Evolutionary conservation across 2,888 invertebrate genomes (phyloP).

Genomic region (Hirtodrosophila cameraria): DNA sequence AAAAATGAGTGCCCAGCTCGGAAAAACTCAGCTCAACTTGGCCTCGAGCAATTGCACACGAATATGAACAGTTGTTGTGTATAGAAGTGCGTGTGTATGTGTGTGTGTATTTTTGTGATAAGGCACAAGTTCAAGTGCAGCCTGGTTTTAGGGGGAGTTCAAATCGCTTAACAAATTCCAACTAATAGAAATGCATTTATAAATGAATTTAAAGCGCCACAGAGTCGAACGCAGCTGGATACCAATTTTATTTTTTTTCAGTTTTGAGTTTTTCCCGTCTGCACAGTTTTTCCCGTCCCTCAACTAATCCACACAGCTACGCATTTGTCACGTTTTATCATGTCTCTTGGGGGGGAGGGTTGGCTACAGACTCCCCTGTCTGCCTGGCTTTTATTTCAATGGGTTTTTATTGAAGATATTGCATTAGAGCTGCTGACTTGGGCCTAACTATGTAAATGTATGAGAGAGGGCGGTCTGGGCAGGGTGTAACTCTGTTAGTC

Average conservation of each 20-base stretch:
- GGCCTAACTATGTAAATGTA: constrained; percentile 11
- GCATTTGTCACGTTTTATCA: constrained; percentile 65
- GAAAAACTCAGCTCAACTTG: constrained; percentile 23
- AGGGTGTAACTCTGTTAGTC: background rate
- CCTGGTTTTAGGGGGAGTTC: constrained; percentile 32
- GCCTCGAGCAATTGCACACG: constrained; percentile 42
- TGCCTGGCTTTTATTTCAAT: constrained; percentile 13
- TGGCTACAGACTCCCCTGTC: constrained; percentile 13
- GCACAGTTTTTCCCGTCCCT: constrained; percentile 8
- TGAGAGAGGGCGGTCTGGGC: background rate
- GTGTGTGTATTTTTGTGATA: constrained; percentile 24
- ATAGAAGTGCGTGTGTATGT: constrained; percentile 6
- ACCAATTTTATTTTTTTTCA: constrained; percentile 2
- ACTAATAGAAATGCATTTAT: constrained; percentile 52
- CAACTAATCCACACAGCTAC: constrained; percentile 53
- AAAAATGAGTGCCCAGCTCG: constrained; percentile 29
- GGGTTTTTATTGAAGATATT: constrained; percentile 43
- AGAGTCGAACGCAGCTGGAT: constrained; percentile 43
- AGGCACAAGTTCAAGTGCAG: constrained; percentile 65
- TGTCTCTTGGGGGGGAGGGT: constrained; percentile 17
- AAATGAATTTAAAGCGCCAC: constrained; percentile 48
- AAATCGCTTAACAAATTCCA: constrained; percentile 55
- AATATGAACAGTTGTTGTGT: constrained; percentile 47
- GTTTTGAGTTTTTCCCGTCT: background rate
- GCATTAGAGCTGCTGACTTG: constrained; percentile 27